These are phyloP conservation scores for Xerus rutilus DNA, from an alignment of 2,797 vertebrate species.

Conservation along the genomic window DNA sequence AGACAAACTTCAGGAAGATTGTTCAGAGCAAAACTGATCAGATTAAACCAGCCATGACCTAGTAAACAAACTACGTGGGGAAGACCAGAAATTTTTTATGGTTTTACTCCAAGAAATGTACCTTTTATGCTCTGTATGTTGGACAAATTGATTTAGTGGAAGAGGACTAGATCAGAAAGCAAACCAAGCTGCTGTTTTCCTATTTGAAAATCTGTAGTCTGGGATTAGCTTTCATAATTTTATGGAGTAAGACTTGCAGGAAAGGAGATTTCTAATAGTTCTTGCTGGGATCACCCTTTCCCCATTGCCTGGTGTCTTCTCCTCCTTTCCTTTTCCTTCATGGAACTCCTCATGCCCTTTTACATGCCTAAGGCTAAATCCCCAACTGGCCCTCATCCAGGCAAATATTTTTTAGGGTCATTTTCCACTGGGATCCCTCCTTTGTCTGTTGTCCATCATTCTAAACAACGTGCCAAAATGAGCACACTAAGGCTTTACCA, in stretches of 20 bases:
- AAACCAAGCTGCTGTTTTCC: slow-evolving; percentile 32
- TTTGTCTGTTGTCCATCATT: slow-evolving; percentile 69
- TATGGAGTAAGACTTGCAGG: slow-evolving; percentile 14
- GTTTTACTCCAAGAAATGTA: slow-evolving; percentile 48
- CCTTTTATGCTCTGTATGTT: background rate
- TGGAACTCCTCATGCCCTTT: background rate
- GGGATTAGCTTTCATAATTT: slow-evolving; percentile 43
- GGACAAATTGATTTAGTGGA: background rate
- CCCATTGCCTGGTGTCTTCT: background rate
- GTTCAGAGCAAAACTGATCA: slow-evolving; percentile 69
- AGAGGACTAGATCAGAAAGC: slow-evolving; percentile 33
- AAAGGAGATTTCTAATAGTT: slow-evolving; percentile 29
- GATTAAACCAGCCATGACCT: slow-evolving; percentile 62
- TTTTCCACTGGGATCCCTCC: slow-evolving; percentile 50
- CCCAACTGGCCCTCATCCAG: background rate
- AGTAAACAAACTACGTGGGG: slow-evolving; percentile 68
- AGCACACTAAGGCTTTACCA: slow-evolving; percentile 1
- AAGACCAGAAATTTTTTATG: slow-evolving; percentile 33
- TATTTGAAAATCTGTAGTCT: slow-evolving; percentile 51
- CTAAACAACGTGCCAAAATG: slow-evolving; percentile 67
- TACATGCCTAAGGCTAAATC: background rate
- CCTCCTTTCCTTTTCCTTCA: background rate
- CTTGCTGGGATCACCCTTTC: background rate
- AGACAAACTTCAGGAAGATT: slow-evolving; percentile 35
- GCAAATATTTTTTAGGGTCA: background rate